phyloP scores from a whole-genome alignment of 2,797 vertebrate genomes.

The Dipus sagitta region DNA sequence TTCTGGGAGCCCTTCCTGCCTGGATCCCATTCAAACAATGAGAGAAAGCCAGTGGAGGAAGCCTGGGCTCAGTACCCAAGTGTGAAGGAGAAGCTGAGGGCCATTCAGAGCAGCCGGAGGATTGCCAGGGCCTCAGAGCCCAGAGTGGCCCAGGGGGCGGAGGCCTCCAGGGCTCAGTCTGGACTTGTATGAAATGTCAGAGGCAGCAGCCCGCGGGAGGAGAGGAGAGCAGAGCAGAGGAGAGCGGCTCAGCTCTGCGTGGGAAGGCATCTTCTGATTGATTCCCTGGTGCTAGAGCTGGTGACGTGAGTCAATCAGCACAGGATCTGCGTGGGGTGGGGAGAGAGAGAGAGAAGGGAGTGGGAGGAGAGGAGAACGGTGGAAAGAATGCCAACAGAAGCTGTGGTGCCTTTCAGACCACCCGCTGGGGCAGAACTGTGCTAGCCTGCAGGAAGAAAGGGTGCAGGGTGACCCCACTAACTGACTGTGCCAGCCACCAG shows the following conservation, averaged over 20 bases:
- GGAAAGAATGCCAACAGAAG: conserved; percentile 18
- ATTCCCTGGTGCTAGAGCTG: conserved; percentile 47
- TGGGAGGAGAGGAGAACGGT: conserved; percentile 5
- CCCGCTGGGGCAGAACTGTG: not conserved
- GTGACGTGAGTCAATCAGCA: conserved; percentile 59
- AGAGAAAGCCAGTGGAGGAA: not conserved
- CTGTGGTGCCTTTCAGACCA: conserved; percentile 30
- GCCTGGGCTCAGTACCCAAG: not conserved
- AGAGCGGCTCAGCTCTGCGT: conserved; percentile 41
- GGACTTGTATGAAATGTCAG: conserved; percentile 64
- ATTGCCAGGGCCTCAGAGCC: not conserved
- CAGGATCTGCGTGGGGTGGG: conserved; percentile 61
- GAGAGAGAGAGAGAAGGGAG: not conserved
- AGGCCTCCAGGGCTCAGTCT: conserved; percentile 46
- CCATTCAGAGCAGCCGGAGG: not conserved
- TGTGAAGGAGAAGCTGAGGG: not conserved
- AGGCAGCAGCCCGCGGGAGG: conserved; percentile 45
- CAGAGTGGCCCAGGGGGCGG: conserved; percentile 40
- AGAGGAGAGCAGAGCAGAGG: not conserved
- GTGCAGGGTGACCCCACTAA: not conserved
- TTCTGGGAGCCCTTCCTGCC: conserved; percentile 49
- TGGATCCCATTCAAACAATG: conserved; percentile 37
- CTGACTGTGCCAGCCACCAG: not conserved
- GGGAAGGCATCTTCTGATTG: conserved; percentile 72
- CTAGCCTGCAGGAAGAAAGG: not conserved